Evolutionary conservation across 2,888 invertebrate species (phyloP), one percentile per base, ranked within the genome.

Genomic region (Eremobia ochroleuca): DNA sequence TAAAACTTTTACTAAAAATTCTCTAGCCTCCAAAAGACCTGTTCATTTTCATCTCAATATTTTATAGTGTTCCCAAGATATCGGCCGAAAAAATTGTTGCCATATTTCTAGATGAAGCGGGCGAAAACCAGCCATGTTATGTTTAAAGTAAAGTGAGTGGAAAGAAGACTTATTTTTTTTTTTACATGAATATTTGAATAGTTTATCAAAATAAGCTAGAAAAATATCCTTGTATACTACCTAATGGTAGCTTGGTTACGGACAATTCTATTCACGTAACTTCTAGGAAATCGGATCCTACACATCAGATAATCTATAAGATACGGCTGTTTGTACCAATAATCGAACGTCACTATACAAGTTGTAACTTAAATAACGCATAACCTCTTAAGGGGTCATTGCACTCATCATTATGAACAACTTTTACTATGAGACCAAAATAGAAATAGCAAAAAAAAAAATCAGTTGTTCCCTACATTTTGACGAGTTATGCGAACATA

Each of bases 1-100:
- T 59, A 73, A 70, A 76, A 55, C 4, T 61, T 52, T 43, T 62
- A 43, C 43, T 25, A 58, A 74, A 76, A 67, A 64, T 58, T 28
- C 11, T 73, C 9, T 64, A 66, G 34, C 55, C 31, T 61, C 61
- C 68, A 43, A 76, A 73, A 43, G 55, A 72, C 40, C 43, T 79
- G 64, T 80, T 78, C 66, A 59, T 76, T 87, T 81, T 70, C 72
- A 76, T 76, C 64, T 76, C 66, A 73, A 85, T 87, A 81, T 81
- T 81, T 77, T 71, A 78, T 61, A 81, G 81, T 76, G 64, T 82
- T 73, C 65, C 62, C 58, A 72, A 72, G 74, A 84, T 73, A 76
- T 86, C 21, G 73, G 34, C n/a, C 40, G 59, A 74, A 76, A 71
- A 79, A 82, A 78, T 72, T 76, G 69, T 73, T 67, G 52, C 69